Percentiles rank a stretch among this genome's conserved stretches.
phyloP scores from a whole-genome alignment of 2,888 invertebrate species.

The Acrobasis consociella region DNA sequence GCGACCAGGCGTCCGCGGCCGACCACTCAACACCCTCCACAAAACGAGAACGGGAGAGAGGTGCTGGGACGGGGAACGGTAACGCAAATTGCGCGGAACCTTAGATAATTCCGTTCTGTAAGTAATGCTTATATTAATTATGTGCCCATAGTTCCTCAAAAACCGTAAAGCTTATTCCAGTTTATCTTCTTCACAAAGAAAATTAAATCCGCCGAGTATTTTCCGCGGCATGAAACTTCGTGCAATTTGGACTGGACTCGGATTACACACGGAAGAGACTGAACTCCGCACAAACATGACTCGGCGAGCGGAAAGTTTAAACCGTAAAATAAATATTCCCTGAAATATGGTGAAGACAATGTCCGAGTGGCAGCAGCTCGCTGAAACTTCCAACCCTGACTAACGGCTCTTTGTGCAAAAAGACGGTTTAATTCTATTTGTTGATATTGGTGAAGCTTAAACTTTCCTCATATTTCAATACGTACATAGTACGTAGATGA shows the following conservation, averaged over 20 bases:
- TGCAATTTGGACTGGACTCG: conserved; percentile 14
- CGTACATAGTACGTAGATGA: background rate
- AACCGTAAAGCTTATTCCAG: conserved; percentile 8
- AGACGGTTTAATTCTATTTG: conserved; percentile 50
- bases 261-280: conserved; percentile 16
- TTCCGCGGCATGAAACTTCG: conserved; percentile 15
- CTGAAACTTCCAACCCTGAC: conserved; percentile 51
- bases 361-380: conserved; percentile 48
- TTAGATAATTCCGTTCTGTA: too few relatives aligned
- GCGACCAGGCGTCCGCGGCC: too few relatives aligned
- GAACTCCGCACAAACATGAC: conserved; percentile 32
- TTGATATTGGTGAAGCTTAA: conserved; percentile 16
- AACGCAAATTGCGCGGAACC: too few relatives aligned
- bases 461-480: conserved; percentile 20
- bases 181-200: conserved; percentile 20
- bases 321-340: conserved; percentile 50
- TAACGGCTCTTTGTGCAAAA: conserved; percentile 55
- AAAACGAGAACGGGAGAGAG: too few relatives aligned
- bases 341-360: conserved; percentile 55
- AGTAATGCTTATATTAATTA: too few relatives aligned
- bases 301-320: conserved; percentile 35
- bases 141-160: conserved; percentile 1
- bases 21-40: too few relatives aligned
- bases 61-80: too few relatives aligned
- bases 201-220: conserved; percentile 19